Conservation (phyloP, 1,140 invertebrate genomes). For the Pseudomyrmex sp. region DNA sequence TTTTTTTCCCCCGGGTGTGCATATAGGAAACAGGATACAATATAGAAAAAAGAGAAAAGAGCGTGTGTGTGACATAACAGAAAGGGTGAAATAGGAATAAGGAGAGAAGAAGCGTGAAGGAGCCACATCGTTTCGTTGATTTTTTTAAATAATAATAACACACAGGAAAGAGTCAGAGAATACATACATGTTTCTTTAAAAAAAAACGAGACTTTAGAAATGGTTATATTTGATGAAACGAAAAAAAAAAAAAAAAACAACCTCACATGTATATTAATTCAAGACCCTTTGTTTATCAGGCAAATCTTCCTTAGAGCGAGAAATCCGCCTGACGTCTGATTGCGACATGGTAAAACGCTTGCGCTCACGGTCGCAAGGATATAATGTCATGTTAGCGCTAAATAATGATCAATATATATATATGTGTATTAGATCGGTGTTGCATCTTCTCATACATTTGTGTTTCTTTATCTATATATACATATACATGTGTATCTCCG, state of each 20-base stretch:
- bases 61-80: neutral
- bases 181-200: too few species aligned
- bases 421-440: constrained; percentile 46
- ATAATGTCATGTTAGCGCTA: constrained; percentile 68
- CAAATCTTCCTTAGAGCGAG: constrained; percentile 63
- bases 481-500: constrained; percentile 77
- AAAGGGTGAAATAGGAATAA: neutral
- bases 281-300: constrained; percentile 64
- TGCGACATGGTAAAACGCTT: constrained; percentile 73
- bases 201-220: too few species aligned
- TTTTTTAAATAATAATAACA: neutral
- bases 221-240: too few species aligned
- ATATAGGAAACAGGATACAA: neutral
- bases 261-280: constrained; percentile 59
- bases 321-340: constrained; percentile 73
- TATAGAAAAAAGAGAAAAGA: too few species aligned
- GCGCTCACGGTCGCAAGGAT: constrained; percentile 71
- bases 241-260: neutral
- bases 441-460: constrained; percentile 13
- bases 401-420: constrained; percentile 50
- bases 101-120: neutral
- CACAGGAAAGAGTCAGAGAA: neutral
- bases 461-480: constrained; percentile 39
- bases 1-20: too few species aligned
- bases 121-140: neutral